phyloP scores from a whole-genome alignment of 2,797 vertebrate genomes.

The Myotis planiceps region DNA sequence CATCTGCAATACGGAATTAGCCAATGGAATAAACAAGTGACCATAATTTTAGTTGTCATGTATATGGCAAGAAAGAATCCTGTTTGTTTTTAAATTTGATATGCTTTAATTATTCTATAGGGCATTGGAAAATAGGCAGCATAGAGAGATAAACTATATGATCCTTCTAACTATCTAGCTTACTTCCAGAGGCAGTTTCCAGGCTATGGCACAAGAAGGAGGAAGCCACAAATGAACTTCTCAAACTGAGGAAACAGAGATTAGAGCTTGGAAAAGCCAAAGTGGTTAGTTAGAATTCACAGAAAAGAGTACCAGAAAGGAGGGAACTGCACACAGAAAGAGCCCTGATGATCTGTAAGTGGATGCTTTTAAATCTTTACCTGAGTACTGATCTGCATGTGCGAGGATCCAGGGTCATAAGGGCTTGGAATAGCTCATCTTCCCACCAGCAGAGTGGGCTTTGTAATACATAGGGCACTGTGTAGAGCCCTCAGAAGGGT shows the following conservation, averaged over 20 bases:
- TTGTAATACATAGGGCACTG: too few relatives aligned
- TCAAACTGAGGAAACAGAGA: background rate
- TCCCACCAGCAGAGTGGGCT: too few relatives aligned
- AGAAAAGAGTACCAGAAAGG: background rate
- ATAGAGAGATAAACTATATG: background rate
- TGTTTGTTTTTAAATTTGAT: background rate
- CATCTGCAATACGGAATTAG: background rate
- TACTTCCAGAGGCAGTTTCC: background rate
- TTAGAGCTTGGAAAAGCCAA: background rate
- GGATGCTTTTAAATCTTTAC: background rate
- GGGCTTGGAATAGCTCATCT: too few relatives aligned
- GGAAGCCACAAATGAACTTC: background rate
- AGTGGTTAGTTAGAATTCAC: background rate
- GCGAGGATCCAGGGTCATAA: too few relatives aligned
- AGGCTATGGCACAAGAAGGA: background rate
- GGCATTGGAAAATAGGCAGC: background rate
- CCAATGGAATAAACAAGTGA: background rate
- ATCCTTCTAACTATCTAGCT: background rate
- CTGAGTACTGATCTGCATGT: background rate
- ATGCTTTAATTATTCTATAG: background rate
- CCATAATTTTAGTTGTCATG: background rate
- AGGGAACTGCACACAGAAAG: background rate
- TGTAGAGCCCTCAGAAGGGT: too few relatives aligned
- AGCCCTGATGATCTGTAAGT: background rate
- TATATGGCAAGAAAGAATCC: background rate